Evolutionary conservation across 2,888 invertebrate species (phyloP).

Genomic region (Clistopyga incitator): DNA sequence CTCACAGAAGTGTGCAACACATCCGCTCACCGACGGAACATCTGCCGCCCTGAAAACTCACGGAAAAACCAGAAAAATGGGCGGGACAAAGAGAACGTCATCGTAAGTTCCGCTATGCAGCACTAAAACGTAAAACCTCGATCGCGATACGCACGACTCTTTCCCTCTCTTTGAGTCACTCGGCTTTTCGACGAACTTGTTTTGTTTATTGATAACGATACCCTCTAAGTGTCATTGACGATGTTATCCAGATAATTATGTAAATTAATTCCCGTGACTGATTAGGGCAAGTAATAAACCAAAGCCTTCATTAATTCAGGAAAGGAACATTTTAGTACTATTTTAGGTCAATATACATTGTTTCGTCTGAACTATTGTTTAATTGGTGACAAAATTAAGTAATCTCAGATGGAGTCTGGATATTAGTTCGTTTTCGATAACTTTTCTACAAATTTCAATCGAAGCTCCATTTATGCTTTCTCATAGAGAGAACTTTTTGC

Average conservation of each 20-base stretch:
- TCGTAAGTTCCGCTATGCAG: background rate
- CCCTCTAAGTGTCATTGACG: constrained; percentile 17
- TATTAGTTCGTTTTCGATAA: no score
- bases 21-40: constrained; percentile 5
- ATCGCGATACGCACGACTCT: background rate
- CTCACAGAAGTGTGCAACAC: background rate
- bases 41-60: constrained; percentile 7
- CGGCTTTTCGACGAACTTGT: background rate
- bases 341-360: no score
- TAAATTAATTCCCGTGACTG: background rate
- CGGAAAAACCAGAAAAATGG: background rate
- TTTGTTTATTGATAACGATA: constrained; percentile 12
- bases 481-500: no score
- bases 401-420: no score
- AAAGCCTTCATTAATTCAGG: background rate
- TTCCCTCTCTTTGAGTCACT: background rate
- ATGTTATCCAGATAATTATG: background rate
- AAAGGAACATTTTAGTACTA: no score
- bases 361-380: no score
- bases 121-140: background rate
- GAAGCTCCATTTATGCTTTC: no score
- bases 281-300: background rate
- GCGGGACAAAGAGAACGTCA: constrained; percentile 1
- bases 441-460: no score
- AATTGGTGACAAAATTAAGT: no score